A percentile compares a stretch with the other conserved stretches of the same genome.
Conservation (phyloP, 2,888 invertebrate genomes). For the Drymonia ruficornis region DNA sequence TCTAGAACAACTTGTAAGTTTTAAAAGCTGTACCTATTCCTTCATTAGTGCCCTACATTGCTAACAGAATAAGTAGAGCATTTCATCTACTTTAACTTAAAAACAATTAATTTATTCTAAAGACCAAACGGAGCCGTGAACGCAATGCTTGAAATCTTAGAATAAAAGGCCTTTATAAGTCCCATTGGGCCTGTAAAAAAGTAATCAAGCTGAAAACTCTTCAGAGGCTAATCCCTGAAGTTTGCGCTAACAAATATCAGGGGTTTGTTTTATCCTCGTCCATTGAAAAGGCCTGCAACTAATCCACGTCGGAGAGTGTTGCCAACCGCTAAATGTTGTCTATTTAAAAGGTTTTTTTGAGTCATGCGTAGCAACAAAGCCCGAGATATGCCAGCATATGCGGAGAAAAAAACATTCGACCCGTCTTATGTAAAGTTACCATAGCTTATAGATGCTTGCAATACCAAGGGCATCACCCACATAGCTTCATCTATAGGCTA, state of each 20-base stretch:
- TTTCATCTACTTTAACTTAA: no score
- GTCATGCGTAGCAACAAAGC: no score
- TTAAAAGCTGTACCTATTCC: no score
- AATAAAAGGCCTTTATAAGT: constrained; percentile 1
- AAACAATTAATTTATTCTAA: not conserved
- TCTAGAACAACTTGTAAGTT: no score
- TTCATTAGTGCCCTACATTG: no score
- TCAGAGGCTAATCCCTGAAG: constrained; percentile 2
- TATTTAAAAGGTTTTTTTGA: not conserved
- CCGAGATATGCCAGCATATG: no score
- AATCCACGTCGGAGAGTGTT: not conserved
- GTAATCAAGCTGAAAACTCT: constrained; percentile 6
- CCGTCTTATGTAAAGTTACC: no score
- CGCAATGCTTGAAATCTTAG: not conserved
- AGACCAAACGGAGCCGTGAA: not conserved
- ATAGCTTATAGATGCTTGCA: no score
- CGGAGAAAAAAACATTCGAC: no score
- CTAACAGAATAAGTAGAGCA: no score
- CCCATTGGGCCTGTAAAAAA: constrained; percentile 5
- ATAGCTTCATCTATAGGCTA: no score
- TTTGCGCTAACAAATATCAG: constrained; percentile 2
- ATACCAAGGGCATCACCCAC: no score
- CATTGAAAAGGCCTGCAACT: not conserved
- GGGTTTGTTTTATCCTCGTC: not conserved
- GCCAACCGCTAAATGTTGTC: not conserved